A percentile compares a stretch with the other conserved stretches of the same genome.
These are phyloP conservation scores for Pseudolycoriella hygida DNA, from an alignment of 2,888 invertebrate species.

Conservation along the genomic window DNA sequence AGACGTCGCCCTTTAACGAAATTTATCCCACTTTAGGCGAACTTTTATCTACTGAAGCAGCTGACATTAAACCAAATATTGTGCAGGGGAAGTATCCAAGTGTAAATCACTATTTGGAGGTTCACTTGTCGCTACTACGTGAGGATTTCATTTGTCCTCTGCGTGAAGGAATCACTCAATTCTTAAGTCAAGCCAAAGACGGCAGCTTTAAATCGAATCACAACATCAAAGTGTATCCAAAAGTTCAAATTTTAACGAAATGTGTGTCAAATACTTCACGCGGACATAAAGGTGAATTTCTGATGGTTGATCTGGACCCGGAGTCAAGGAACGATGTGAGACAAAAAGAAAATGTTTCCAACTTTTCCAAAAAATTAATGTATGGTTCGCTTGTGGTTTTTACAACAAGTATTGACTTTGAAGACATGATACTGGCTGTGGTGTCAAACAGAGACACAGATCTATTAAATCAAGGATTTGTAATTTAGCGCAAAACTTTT, in stretches of 20 bases:
- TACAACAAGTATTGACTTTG: slow-evolving; percentile 44
- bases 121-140: slow-evolving; percentile 58
- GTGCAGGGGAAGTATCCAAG: slow-evolving; percentile 41
- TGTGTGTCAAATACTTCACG: not conserved
- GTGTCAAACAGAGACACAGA: slow-evolving; percentile 39
- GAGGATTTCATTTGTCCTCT: slow-evolving; percentile 67
- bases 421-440: slow-evolving; percentile 47
- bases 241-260: slow-evolving; percentile 19
- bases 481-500: slow-evolving; percentile 21
- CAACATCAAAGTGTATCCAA: slow-evolving; percentile 13
- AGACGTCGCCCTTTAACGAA: not conserved
- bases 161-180: slow-evolving; percentile 25
- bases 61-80: slow-evolving; percentile 38
- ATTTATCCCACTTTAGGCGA: slow-evolving; percentile 35
- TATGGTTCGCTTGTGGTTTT: slow-evolving; percentile 54
- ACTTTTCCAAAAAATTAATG: slow-evolving; percentile 15
- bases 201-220: slow-evolving; percentile 11
- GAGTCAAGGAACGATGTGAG: not conserved
- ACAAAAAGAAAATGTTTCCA: not conserved
- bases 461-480: slow-evolving; percentile 35
- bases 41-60: slow-evolving; percentile 18
- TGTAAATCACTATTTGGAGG: slow-evolving; percentile 51
- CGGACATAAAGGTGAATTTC: slow-evolving; percentile 16
- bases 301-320: slow-evolving; percentile 18
- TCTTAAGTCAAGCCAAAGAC: not conserved